Conservation (phyloP, 92 coral and sea anemone species). For the Galaxea fascicularis region DNA sequence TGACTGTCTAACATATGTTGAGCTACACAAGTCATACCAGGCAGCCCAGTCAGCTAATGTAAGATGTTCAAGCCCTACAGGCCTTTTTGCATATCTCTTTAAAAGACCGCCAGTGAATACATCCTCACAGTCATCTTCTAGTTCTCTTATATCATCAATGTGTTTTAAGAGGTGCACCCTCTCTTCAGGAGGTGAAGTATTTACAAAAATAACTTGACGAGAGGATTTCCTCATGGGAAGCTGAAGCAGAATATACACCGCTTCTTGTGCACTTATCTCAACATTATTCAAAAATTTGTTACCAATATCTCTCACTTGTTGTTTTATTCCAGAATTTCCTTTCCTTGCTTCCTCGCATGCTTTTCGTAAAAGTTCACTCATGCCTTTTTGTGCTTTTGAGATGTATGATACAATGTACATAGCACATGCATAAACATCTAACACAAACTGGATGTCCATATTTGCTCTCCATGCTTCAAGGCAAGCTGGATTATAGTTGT, state of each 20-base stretch:
- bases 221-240: constrained; percentile 46
- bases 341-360: constrained; percentile 53
- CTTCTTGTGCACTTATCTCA: neutral
- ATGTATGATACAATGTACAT: too few relatives aligned
- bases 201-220: constrained; percentile 32
- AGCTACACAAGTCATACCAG: constrained; percentile 45
- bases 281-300: neutral
- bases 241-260: too few relatives aligned
- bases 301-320: neutral
- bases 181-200: constrained; percentile 50
- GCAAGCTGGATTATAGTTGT: constrained; percentile 14
- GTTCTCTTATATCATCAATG: constrained; percentile 33
- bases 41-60: constrained; percentile 68
- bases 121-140: neutral
- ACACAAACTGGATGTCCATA: too few relatives aligned
- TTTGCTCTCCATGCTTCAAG: constrained; percentile 40
- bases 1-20: constrained; percentile 27
- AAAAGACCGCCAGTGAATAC: constrained; percentile 17
- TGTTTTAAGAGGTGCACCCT: constrained; percentile 50
- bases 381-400: constrained; percentile 30
- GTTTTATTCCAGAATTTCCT: too few relatives aligned
- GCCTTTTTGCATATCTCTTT: constrained; percentile 54
- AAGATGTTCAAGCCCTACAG: constrained; percentile 37
- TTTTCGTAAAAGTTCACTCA: constrained; percentile 42
- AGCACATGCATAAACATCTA: too few relatives aligned